Evolutionary conservation across 2,888 invertebrate species (phyloP), one percentile per base, ranked within the genome.

Genomic region (Drosophila hamatofila): DNA sequence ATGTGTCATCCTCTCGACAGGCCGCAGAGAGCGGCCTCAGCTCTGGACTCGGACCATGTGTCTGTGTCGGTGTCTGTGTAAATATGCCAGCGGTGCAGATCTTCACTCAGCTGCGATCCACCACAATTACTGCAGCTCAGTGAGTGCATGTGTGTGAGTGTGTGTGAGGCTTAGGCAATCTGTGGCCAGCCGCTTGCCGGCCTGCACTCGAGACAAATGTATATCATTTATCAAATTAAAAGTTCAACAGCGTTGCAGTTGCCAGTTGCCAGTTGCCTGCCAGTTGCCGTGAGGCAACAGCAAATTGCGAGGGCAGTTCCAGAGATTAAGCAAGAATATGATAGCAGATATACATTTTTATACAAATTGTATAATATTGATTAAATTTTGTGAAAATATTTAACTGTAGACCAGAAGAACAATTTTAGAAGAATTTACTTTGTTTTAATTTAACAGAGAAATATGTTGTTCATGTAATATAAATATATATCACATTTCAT

Each of bases 201-300:
- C 70, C 73, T 66, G 83, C 87, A 88, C 84, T 85, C 81, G 84
- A 85, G 84, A 85, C 89, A 85, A 89, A 88, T 89, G 85, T 87
- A 75, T 88, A 89, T 89, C 89, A 87, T 87, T 87, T 85, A 85
- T 89, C 88, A 87, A 87, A 87, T 87, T 89, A 89, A 87, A 87
- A 89, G 83, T 88, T 87, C 83, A 83, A 79, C 79, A 81, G 71
- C 75, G 72, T 58, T 81, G 71, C 75, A 74, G 65, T 84, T 75
- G 87, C 84, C 80, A 73, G 64, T 83, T 75, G 87, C 84, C 80
- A 74, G 65, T 84, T 75, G 87, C 82, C 81, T 81, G 81, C 78
- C 75, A 61, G 77, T 72, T 83, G 74, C 82, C 83, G 78, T 84
- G 74, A 72, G 83, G 72, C 75, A 80, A 70, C 51, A 70, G 71